phyloP scores from a whole-genome alignment of 2,888 invertebrate species.

The Netelia melanura region DNA sequence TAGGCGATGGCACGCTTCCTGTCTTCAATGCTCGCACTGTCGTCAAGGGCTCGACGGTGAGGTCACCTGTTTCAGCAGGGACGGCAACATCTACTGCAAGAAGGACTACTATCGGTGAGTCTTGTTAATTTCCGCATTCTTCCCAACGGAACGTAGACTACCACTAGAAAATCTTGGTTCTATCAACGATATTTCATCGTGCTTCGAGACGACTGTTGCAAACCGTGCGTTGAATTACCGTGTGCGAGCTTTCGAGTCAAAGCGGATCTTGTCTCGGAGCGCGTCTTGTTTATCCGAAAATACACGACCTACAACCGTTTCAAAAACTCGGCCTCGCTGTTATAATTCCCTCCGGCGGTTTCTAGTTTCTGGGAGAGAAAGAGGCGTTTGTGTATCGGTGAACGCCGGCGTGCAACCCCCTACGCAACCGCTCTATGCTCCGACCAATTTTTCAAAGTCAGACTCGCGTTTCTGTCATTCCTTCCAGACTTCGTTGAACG shows the following conservation, averaged over 20 bases:
- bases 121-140: slow-evolving; percentile 16
- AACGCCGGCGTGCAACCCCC: slow-evolving; percentile 34
- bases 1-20: slow-evolving; percentile 96
- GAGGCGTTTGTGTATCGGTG: slow-evolving; percentile 38
- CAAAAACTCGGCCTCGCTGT: slow-evolving; percentile 2
- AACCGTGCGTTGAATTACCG: background rate
- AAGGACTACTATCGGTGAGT: slow-evolving; percentile 98
- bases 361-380: slow-evolving; percentile 40
- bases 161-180: too few relatives aligned
- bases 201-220: background rate
- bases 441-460: slow-evolving; percentile 70
- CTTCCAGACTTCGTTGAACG: slow-evolving; percentile 66
- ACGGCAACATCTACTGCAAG: slow-evolving; percentile 98
- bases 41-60: slow-evolving; percentile 95
- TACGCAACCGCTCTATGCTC: slow-evolving; percentile 45
- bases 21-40: slow-evolving; percentile 96
- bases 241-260: background rate
- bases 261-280: slow-evolving; percentile 22
- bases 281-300: slow-evolving; percentile 52
- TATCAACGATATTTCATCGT: background rate
- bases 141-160: too few relatives aligned
- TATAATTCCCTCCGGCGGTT: slow-evolving; percentile 14
- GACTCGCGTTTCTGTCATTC: slow-evolving; percentile 68
- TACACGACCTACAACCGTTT: slow-evolving; percentile 47
- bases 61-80: slow-evolving; percentile 96